Evolutionary conservation across 2,888 invertebrate genomes (phyloP).

Genomic region (Dichetophora obliterata): DNA sequence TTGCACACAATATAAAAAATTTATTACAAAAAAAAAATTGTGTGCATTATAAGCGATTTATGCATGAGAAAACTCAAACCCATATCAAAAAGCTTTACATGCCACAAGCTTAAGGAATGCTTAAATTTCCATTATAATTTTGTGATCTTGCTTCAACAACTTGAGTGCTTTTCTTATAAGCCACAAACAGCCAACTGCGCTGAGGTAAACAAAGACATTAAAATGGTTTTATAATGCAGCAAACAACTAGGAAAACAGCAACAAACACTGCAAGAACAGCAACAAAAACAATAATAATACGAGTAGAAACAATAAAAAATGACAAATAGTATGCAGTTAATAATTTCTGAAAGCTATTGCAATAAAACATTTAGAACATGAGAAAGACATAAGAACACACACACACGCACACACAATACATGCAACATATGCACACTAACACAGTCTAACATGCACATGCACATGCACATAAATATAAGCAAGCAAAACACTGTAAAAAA

Average conservation of each 20-base stretch:
- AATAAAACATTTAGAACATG: constrained; percentile 8
- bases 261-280: not conserved
- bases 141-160: not conserved
- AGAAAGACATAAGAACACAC: not conserved
- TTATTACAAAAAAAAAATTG: too few relatives aligned
- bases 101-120: too few relatives aligned
- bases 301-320: not conserved
- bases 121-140: not conserved
- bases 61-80: too few relatives aligned
- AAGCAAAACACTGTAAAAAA: not conserved
- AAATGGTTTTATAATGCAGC: too few relatives aligned
- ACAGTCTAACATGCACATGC: not conserved
- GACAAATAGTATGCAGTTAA: constrained; percentile 19
- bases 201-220: too few relatives aligned
- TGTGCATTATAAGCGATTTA: too few relatives aligned
- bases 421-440: not conserved
- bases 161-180: not conserved
- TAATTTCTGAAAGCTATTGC: constrained; percentile 7
- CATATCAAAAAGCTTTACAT: too few relatives aligned
- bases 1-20: too few relatives aligned
- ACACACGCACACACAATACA: too few relatives aligned
- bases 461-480: not conserved
- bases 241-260: not conserved
- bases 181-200: not conserved
- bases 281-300: not conserved